These are phyloP conservation scores for Hybos culiciformis DNA, from an alignment of 2,888 invertebrate species.

Conservation along the genomic window DNA sequence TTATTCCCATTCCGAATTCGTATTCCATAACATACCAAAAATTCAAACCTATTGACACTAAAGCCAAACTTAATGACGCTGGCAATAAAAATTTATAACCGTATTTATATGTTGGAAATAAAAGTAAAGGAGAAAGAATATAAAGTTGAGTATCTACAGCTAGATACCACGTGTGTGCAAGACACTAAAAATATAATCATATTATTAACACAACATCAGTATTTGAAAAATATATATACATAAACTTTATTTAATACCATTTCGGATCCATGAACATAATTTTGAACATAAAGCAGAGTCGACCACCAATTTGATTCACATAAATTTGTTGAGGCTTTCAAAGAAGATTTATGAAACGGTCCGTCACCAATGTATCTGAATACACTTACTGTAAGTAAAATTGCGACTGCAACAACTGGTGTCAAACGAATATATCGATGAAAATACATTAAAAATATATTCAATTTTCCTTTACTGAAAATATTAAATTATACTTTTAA, in stretches of 20 bases:
- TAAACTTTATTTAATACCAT: constrained; percentile 20
- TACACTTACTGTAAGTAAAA: constrained; percentile 39
- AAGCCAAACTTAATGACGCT: constrained; percentile 24
- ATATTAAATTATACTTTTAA: not conserved
- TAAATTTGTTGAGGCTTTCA: not conserved
- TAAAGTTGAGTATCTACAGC: constrained; percentile 46
- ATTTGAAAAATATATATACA: not conserved
- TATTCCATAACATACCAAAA: constrained; percentile 28
- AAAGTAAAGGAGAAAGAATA: constrained; percentile 40
- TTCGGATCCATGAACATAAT: constrained; percentile 30
- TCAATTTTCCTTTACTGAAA: constrained; percentile 26
- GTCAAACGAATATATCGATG: constrained; percentile 39
- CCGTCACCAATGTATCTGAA: constrained; percentile 39
- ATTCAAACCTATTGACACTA: constrained; percentile 29
- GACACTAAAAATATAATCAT: constrained; percentile 37
- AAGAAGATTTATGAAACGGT: constrained; percentile 35
- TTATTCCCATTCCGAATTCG: constrained; percentile 27
- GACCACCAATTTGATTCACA: constrained; percentile 39
- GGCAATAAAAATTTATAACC: constrained; percentile 29
- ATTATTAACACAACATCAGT: not conserved
- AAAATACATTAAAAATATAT: constrained; percentile 31
- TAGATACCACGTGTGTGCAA: constrained; percentile 46
- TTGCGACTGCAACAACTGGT: constrained; percentile 39
- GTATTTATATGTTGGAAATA: constrained; percentile 38
- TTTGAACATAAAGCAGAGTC: constrained; percentile 37